Conservation (phyloP, 2,797 vertebrate species). For the Atherinosoma microstoma region DNA sequence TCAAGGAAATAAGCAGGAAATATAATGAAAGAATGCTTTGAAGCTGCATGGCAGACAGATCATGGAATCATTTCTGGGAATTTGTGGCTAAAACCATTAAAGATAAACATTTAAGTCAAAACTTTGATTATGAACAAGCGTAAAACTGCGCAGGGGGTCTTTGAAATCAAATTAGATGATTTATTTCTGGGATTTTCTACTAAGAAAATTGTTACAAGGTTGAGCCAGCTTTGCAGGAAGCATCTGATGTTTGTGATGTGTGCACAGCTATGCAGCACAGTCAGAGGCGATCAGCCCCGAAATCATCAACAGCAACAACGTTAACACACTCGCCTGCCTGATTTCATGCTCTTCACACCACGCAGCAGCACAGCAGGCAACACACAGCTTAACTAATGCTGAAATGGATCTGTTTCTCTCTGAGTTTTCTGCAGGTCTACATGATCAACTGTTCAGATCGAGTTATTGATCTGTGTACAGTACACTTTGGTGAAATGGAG, state of each 20-base stretch:
- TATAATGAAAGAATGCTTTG: neutral
- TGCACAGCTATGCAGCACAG: neutral
- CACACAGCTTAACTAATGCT: slow-evolving; percentile 5
- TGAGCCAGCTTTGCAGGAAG: neutral
- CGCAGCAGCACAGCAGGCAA: neutral
- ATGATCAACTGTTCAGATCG: slow-evolving; percentile 21
- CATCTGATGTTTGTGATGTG: neutral
- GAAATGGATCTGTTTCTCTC: slow-evolving; percentile 13
- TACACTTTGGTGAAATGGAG: slow-evolving; percentile 21
- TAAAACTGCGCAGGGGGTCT: no score
- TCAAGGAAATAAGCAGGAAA: neutral
- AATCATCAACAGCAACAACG: no score
- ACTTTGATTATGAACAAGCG: no score
- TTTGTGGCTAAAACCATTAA: slow-evolving; percentile 4
- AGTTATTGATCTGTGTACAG: slow-evolving; percentile 21
- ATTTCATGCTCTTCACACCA: neutral
- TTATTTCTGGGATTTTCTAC: neutral
- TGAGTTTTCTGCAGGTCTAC: slow-evolving; percentile 12
- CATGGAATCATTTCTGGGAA: neutral
- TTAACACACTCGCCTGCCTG: neutral
- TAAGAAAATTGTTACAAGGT: neutral
- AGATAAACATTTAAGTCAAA: no score
- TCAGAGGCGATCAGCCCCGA: no score
- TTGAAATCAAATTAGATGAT: neutral
- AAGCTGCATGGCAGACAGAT: neutral